Conservation (phyloP, 2,797 vertebrate species). For the Steatocranus sp. region DNA sequence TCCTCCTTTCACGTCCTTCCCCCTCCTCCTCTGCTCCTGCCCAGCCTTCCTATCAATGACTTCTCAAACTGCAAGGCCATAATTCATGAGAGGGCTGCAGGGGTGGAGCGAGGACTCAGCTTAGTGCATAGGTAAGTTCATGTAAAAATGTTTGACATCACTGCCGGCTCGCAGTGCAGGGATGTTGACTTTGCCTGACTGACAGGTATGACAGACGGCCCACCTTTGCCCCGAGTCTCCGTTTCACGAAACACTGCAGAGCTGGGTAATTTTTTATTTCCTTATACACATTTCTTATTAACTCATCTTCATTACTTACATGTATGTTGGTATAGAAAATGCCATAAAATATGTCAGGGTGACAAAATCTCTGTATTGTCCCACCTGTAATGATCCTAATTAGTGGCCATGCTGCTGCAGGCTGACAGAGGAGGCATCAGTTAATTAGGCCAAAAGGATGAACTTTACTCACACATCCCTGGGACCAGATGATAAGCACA, state of each 20-base stretch:
- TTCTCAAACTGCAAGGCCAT: constrained; percentile 60
- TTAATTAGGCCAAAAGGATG: constrained; percentile 63
- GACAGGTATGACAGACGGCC: not conserved
- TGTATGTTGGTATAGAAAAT: constrained; percentile 9
- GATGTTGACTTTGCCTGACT: not conserved
- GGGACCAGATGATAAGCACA: constrained; percentile 43
- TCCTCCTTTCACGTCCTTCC: not conserved
- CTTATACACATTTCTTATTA: not conserved
- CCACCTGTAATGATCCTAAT: constrained; percentile 55
- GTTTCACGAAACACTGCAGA: not conserved
- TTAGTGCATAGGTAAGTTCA: constrained; percentile 12
- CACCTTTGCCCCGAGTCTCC: not conserved
- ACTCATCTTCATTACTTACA: not conserved
- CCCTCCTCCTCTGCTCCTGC: constrained; percentile 15
- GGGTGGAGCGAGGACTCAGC: constrained; percentile 4
- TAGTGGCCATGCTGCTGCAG: constrained; percentile 24
- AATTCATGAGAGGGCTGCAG: constrained; percentile 51
- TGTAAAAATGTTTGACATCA: constrained; percentile 22
- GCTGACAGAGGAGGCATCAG: constrained; percentile 48
- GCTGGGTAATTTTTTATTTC: not conserved
- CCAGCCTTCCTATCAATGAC: constrained; percentile 60
- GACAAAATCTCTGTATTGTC: constrained; percentile 19
- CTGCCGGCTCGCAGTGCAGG: not conserved
- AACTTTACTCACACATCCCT: constrained; percentile 50
- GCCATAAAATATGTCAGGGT: constrained; percentile 19